A percentile compares a stretch with the other conserved stretches of the same genome.
Conservation (phyloP, 1,140 invertebrate species). For the Riptortus pedestris region DNA sequence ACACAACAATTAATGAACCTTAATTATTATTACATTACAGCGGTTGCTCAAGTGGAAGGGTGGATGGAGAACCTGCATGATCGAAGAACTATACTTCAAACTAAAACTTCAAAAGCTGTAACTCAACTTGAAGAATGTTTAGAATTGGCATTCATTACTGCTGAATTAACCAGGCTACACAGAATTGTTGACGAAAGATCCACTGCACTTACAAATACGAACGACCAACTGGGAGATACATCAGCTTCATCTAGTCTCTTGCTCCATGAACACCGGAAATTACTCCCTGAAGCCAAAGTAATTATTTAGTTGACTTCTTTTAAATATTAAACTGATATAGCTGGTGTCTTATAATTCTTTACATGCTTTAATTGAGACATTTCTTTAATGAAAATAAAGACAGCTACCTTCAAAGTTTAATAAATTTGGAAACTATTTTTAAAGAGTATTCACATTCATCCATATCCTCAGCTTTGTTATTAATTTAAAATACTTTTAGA, state of each 20-base stretch:
- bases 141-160: slow-evolving; percentile 58
- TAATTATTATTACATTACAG: slow-evolving; percentile 36
- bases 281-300: slow-evolving; percentile 61
- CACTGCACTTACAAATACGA: slow-evolving; percentile 39
- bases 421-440: too few relatives aligned
- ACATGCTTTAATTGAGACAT: too few relatives aligned
- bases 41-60: slow-evolving; percentile 57
- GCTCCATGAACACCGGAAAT: slow-evolving; percentile 55
- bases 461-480: too few relatives aligned
- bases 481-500: too few relatives aligned
- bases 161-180: slow-evolving; percentile 59
- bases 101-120: slow-evolving; percentile 47
- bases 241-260: slow-evolving; percentile 55
- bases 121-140: slow-evolving; percentile 46
- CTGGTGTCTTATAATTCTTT: too few relatives aligned
- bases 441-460: too few relatives aligned
- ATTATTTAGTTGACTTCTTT: too few relatives aligned
- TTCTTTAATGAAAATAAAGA: too few relatives aligned
- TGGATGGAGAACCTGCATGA: slow-evolving; percentile 70
- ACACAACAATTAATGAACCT: too few relatives aligned
- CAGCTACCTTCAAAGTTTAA: too few relatives aligned
- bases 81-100: slow-evolving; percentile 57
- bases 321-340: too few relatives aligned
- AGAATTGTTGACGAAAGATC: slow-evolving; percentile 43
- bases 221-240: slow-evolving; percentile 52